Conservation (phyloP, 2,113 vertebrate genomes). For the Cariama cristata region DNA sequence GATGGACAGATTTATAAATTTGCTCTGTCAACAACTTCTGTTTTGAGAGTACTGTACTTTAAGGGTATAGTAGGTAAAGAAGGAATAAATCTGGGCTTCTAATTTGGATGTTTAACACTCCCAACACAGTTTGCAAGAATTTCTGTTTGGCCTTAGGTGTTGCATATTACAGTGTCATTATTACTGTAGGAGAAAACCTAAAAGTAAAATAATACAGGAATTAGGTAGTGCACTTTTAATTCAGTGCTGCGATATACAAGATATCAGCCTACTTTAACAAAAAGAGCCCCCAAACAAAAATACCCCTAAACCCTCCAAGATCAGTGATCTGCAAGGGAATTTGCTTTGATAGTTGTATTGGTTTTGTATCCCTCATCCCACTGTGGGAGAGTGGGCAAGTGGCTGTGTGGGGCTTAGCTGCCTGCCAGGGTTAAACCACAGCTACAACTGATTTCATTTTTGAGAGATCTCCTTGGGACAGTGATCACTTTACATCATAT, state of each 20-base stretch:
- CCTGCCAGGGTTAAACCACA: not conserved
- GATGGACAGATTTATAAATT: not conserved
- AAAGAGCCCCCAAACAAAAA: not conserved
- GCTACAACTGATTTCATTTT: not conserved
- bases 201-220: not conserved
- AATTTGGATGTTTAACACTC: not conserved
- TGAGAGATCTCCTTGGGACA: not conserved
- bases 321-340: not conserved
- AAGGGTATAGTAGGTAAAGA: not conserved
- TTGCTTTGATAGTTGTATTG: not conserved
- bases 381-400: not conserved
- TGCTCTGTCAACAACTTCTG: not conserved
- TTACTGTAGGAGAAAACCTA: not conserved
- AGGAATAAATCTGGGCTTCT: not conserved
- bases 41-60: not conserved
- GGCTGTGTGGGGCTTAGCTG: not conserved
- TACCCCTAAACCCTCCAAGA: not conserved
- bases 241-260: not conserved
- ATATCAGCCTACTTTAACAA: not conserved
- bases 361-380: not conserved
- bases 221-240: not conserved
- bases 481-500: not conserved
- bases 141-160: not conserved
- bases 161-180: not conserved
- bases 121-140: not conserved